A percentile compares a stretch with the other conserved stretches of the same genome.
phyloP scores from a whole-genome alignment of 1,140 invertebrate genomes.

The Olivierus martensii region DNA sequence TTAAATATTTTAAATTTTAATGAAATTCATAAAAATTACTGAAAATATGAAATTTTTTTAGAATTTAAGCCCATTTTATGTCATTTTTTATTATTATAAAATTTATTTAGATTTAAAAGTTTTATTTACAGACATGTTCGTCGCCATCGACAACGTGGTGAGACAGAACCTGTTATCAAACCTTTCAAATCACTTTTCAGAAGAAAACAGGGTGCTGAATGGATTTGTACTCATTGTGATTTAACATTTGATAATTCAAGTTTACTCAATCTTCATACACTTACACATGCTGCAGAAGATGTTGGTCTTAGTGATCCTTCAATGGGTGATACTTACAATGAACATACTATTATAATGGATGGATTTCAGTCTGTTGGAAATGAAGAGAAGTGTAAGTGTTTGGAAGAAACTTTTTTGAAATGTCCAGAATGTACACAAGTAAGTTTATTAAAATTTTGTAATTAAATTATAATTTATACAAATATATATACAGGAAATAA shows the following conservation, averaged over 20 bases:
- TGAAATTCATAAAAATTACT: too few species aligned
- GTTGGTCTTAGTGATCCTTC: slow-evolving; percentile 15
- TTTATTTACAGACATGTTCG: slow-evolving; percentile 14
- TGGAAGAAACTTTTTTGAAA: slow-evolving; percentile 19
- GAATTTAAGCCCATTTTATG: too few species aligned
- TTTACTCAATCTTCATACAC: slow-evolving; percentile 40
- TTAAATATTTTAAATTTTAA: too few species aligned
- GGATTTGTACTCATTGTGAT: slow-evolving; percentile 41
- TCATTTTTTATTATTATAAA: too few species aligned
- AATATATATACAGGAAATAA: too few species aligned
- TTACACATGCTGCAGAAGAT: slow-evolving; percentile 37
- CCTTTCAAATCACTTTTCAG: slow-evolving; percentile 28
- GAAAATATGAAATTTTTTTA: too few species aligned
- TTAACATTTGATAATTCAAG: slow-evolving; percentile 40
- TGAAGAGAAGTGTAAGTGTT: slow-evolving; percentile 17
- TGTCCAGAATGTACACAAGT: slow-evolving; percentile 34
- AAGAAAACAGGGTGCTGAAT: slow-evolving; percentile 30
- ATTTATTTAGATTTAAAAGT: neutral
- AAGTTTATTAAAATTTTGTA: too few species aligned
- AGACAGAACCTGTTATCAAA: slow-evolving; percentile 21
- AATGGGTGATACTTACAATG: too few species aligned
- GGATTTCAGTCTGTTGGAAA: slow-evolving; percentile 17
- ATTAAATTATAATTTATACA: too few species aligned
- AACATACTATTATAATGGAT: too few species aligned
- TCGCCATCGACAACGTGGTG: slow-evolving; percentile 17